Evolutionary conservation across 2,113 vertebrate species (phyloP).

Genomic region (Chloropsis cyanopogon): DNA sequence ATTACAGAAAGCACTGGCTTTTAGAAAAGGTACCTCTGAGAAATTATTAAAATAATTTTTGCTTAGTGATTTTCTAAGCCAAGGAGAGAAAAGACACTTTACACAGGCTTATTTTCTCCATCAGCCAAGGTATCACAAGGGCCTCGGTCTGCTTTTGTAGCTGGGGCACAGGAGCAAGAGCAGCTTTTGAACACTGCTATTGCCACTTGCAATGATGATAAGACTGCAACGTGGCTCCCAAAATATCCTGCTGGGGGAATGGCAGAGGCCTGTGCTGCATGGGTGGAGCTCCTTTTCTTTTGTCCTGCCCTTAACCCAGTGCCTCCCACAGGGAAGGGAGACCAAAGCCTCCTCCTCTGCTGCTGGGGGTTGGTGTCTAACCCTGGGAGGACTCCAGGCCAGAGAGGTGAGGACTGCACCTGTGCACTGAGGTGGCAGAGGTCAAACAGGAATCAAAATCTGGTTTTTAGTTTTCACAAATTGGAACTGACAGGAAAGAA

Average conservation of each 20-base stretch:
- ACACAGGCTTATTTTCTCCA: not conserved
- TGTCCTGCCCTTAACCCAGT: fast-evolving
- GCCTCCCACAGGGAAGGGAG: not conserved
- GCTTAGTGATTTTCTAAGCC: not conserved
- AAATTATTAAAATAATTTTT: not conserved
- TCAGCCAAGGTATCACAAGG: not conserved
- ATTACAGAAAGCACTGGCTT: not conserved
- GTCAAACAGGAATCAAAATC: not conserved
- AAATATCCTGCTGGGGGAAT: not conserved
- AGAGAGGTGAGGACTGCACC: not conserved
- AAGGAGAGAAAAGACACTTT: not conserved
- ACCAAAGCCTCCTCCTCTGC: not conserved
- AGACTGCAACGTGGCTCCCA: not conserved
- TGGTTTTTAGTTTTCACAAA: not conserved
- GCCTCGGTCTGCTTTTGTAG: not conserved
- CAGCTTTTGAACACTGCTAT: not conserved
- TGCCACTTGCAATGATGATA: no score
- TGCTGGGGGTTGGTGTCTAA: not conserved
- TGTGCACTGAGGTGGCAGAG: not conserved
- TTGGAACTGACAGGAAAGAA: not conserved
- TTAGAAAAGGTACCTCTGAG: not conserved
- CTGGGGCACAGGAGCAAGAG: not conserved
- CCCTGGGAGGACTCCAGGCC: not conserved
- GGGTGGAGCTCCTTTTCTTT: not conserved
- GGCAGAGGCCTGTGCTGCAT: fast-evolving